Base-by-base conservation (phyloP, 1,140 invertebrate species). In the Brachionus koreanus region DNA sequence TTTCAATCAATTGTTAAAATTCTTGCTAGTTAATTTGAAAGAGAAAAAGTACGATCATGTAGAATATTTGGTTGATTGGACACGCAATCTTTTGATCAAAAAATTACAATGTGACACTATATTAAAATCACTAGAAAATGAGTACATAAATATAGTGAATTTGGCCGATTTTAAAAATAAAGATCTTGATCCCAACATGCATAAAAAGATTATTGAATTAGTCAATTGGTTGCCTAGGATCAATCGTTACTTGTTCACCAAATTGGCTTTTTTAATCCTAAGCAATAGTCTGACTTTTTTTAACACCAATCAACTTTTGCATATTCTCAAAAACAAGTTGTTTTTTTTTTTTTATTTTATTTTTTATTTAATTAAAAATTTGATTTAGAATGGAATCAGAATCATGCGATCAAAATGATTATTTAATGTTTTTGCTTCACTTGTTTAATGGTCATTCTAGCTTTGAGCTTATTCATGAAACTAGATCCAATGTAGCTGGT, bases 181-280 rank as follows among this genome's bases (percentile, higher is more conserved):
- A 57, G 13, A 77, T 10, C 16, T 61, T 19, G 52, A 25, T 49
- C 39, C 25, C 9, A 77, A 16, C 1, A 77, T 19, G 29, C 29
- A 39, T n/a, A 69, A 69, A 61, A 52, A 77, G 25, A 16, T 61
- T n/a, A 49, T 77, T 10, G 74, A 77, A 46, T 16, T 77, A 23
- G n/a, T 77, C 4, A 35, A 57, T 7, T 77, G 23, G 23, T 52
- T 77, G 42, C 74, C 74, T 2, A 10, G 10, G 37, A 52, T 77
- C n/a, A 77, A 77, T 25, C 39, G 74, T 10, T 77, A 77, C 19
- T 57, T 77, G 13, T 29, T 61, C 13, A 77, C 74, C 37, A 77
- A 77, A 77, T 16, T 77, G 10, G 74, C 74, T 6, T 61, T 77
- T 61, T 25, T 77, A 16, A 49, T 77, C 74, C 43, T 77, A n/a